These are phyloP conservation scores for Dendroctonus valens DNA, from an alignment of 1,140 invertebrate species.

Conservation along the genomic window DNA sequence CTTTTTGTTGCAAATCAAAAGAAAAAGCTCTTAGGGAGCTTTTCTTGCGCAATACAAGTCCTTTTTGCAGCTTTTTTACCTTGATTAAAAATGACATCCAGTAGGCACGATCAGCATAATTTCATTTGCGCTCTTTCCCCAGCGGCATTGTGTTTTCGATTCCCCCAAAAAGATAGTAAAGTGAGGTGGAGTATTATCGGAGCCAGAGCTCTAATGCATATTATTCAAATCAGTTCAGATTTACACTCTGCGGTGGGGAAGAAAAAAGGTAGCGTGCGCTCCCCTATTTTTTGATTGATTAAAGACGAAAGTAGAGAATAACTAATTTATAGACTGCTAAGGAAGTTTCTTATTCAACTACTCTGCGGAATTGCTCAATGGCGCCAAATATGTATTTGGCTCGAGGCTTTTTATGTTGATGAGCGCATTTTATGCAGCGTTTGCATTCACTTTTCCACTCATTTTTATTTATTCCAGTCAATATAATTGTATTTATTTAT, in stretches of 20 bases:
- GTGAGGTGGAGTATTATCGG: slow-evolving; percentile 26
- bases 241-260: slow-evolving; percentile 19
- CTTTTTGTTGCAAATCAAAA: slow-evolving; percentile 16
- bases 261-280: slow-evolving; percentile 6
- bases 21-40: slow-evolving; percentile 18
- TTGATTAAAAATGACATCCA: slow-evolving; percentile 32
- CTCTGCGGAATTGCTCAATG: too few species aligned
- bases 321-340: background rate
- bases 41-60: slow-evolving; percentile 15
- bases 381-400: too few species aligned
- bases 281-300: slow-evolving; percentile 21
- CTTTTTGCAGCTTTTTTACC: slow-evolving; percentile 28
- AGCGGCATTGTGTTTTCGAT: slow-evolving; percentile 26
- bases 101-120: slow-evolving; percentile 31
- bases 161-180: slow-evolving; percentile 29
- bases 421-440: too few species aligned
- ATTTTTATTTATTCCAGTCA: too few species aligned
- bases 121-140: slow-evolving; percentile 29
- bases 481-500: too few species aligned
- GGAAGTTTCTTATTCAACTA: too few species aligned
- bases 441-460: too few species aligned
- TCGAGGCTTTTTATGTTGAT: too few species aligned
- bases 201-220: slow-evolving; percentile 20
- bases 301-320: background rate
- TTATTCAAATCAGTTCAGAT: slow-evolving; percentile 33